A percentile compares a stretch with the other conserved stretches of the same genome.
Evolutionary conservation across 1,140 invertebrate species (phyloP).

Genomic region (Stratiolaelaps scimitus): DNA sequence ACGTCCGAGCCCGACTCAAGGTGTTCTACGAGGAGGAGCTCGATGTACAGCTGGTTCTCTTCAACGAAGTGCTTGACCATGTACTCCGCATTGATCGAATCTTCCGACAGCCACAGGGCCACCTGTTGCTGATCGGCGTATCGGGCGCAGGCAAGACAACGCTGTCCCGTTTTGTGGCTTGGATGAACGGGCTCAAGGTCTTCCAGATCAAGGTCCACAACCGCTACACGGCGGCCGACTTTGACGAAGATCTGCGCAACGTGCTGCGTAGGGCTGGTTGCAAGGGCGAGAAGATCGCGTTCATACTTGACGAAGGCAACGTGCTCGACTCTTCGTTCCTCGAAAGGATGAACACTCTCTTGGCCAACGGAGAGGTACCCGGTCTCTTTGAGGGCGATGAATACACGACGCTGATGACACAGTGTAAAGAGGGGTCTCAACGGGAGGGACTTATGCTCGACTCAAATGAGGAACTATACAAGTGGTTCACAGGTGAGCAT

Average conservation of each 20-base stretch:
- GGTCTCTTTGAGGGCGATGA: constrained; percentile 72
- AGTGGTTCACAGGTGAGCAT: constrained; percentile 70
- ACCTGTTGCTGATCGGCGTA: constrained; percentile 88
- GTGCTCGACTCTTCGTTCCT: constrained; percentile 96
- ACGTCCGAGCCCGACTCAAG: constrained; percentile 89
- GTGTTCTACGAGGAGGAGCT: constrained; percentile 98
- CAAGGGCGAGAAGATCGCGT: constrained; percentile 96
- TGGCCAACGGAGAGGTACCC: constrained; percentile 97
- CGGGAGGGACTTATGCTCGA: constrained; percentile 96
- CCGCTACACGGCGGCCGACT: constrained; percentile 95
- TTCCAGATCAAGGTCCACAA: constrained; percentile 99
- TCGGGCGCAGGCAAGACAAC: constrained; percentile 98
- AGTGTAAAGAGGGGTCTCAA: constrained; percentile 97
- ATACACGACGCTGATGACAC: constrained; percentile 96
- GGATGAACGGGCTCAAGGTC: constrained; percentile 98
- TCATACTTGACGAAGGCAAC: constrained; percentile 98
- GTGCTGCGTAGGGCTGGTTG: constrained; percentile 88
- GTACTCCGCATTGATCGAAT: constrained; percentile 96
- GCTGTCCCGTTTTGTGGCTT: constrained; percentile 93
- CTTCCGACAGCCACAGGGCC: constrained; percentile 95
- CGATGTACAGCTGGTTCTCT: constrained; percentile 92
- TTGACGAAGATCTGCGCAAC: constrained; percentile 92
- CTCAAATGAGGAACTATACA: constrained; percentile 94
- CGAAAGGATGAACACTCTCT: constrained; percentile 95
- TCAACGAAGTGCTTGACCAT: constrained; percentile 97